Evolutionary conservation across 2,113 vertebrate genomes (phyloP).

Genomic region (Camarhynchus parvulus): DNA sequence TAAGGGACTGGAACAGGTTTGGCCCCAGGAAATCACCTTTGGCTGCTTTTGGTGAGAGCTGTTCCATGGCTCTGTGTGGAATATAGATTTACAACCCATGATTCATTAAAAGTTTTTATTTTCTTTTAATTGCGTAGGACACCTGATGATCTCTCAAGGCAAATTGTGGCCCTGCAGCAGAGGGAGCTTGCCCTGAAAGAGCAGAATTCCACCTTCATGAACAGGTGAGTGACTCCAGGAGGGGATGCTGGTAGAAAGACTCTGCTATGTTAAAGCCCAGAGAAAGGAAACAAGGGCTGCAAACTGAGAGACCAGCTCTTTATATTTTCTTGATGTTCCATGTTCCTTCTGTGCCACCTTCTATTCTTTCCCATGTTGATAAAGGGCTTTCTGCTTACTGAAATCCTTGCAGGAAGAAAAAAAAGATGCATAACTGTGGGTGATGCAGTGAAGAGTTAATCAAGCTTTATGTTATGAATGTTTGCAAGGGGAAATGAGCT

Average conservation of each 20-base stretch:
- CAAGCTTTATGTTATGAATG: background rate
- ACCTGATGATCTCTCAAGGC: conserved; percentile 92
- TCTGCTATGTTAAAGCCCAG: background rate
- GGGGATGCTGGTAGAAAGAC: background rate
- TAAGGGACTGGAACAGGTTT: background rate
- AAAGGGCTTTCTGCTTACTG: background rate
- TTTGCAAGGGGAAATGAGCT: background rate
- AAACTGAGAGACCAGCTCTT: background rate
- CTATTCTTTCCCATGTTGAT: background rate
- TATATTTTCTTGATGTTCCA: background rate
- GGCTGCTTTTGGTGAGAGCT: background rate
- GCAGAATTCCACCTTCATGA: conserved; percentile 85
- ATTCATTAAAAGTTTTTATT: background rate
- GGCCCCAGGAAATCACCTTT: background rate
- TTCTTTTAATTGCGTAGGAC: conserved; percentile 77
- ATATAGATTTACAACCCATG: background rate
- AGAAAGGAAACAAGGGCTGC: background rate
- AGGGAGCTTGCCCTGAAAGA: conserved; percentile 89
- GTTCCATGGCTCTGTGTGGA: background rate
- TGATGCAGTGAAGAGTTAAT: background rate
- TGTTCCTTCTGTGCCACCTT: background rate
- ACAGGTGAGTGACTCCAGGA: conserved; percentile 76
- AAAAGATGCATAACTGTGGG: background rate
- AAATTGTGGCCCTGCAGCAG: conserved; percentile 92
- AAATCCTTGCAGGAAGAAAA: background rate